phyloP scores from a whole-genome alignment of 2,888 invertebrate genomes.

The Cephus pygmeus region DNA sequence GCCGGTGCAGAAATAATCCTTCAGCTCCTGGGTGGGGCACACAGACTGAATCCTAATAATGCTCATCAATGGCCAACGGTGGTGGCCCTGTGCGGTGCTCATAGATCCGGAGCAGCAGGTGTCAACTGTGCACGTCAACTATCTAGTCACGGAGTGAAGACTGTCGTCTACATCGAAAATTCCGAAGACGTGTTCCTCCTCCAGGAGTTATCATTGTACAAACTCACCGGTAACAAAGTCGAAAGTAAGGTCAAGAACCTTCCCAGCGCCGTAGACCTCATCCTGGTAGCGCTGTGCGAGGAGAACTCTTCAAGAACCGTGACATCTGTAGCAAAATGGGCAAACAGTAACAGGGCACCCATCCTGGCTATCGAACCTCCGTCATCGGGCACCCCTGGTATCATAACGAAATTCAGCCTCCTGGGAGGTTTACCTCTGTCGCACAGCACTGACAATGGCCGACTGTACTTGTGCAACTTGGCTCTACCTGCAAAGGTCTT shows the following conservation, averaged over 20 bases:
- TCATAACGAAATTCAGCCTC: slow-evolving; percentile 76
- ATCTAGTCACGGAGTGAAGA: slow-evolving; percentile 83
- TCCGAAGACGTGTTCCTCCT: slow-evolving; percentile 67
- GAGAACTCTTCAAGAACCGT: slow-evolving; percentile 67
- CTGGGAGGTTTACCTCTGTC: slow-evolving; percentile 78
- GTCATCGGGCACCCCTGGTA: slow-evolving; percentile 73
- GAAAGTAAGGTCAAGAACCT: slow-evolving; percentile 68
- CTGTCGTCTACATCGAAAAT: slow-evolving; percentile 71
- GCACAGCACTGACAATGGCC: slow-evolving; percentile 74
- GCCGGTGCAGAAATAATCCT: slow-evolving; percentile 87
- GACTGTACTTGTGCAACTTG: slow-evolving; percentile 86
- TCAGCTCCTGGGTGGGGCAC: slow-evolving; percentile 84
- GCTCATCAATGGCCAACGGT: slow-evolving; percentile 89
- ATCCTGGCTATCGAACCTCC: slow-evolving; percentile 83
- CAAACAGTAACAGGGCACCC: slow-evolving; percentile 77
- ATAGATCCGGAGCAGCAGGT: slow-evolving; percentile 76
- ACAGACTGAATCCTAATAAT: slow-evolving; percentile 86
- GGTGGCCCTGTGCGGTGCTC: slow-evolving; percentile 78
- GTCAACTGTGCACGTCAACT: slow-evolving; percentile 83
- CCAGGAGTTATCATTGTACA: slow-evolving; percentile 76
- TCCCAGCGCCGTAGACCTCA: slow-evolving; percentile 68
- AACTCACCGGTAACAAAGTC: slow-evolving; percentile 73
- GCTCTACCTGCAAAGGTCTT: slow-evolving; percentile 84
- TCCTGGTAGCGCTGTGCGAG: slow-evolving; percentile 69
- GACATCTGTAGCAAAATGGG: slow-evolving; percentile 74